Percentiles rank a stretch among this genome's conserved stretches.
phyloP scores from a whole-genome alignment of 2,797 vertebrate species.

The Cyprinella venusta region DNA sequence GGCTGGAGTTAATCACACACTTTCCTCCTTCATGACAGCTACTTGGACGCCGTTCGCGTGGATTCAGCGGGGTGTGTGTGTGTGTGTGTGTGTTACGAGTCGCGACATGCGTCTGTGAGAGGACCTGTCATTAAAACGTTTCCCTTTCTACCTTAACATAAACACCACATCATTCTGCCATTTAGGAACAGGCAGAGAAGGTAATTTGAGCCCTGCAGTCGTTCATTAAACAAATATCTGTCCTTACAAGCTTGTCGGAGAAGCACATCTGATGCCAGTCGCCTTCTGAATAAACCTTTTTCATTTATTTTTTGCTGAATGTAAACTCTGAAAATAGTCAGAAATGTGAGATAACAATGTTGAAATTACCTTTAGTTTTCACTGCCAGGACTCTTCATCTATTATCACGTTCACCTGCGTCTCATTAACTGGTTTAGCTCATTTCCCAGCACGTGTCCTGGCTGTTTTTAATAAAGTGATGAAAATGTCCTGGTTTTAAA shows the following conservation, averaged over 20 bases:
- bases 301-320: too few species aligned
- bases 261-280: background rate
- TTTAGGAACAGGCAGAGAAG: constrained; percentile 35
- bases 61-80: constrained; percentile 57
- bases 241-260: constrained; percentile 37
- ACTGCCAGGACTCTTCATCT: too few species aligned
- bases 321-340: too few species aligned
- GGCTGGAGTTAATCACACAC: constrained; percentile 62
- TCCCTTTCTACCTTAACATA: constrained; percentile 57
- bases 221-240: constrained; percentile 1
- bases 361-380: too few species aligned
- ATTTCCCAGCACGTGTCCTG: too few species aligned
- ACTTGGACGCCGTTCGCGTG: constrained; percentile 54
- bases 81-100: constrained; percentile 62
- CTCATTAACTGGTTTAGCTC: too few species aligned
- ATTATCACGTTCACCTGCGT: too few species aligned
- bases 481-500: too few species aligned
- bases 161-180: constrained; percentile 56
- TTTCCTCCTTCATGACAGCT: constrained; percentile 65
- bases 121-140: constrained; percentile 62
- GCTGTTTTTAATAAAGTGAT: too few species aligned
- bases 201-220: constrained; percentile 38
- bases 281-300: too few species aligned
- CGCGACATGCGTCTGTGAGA: constrained; percentile 62
- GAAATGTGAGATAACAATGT: too few species aligned